Evolutionary conservation across 2,797 vertebrate species (phyloP), one percentile per base, ranked within the genome.

Genomic region (Threskiornis aethiopicus): DNA sequence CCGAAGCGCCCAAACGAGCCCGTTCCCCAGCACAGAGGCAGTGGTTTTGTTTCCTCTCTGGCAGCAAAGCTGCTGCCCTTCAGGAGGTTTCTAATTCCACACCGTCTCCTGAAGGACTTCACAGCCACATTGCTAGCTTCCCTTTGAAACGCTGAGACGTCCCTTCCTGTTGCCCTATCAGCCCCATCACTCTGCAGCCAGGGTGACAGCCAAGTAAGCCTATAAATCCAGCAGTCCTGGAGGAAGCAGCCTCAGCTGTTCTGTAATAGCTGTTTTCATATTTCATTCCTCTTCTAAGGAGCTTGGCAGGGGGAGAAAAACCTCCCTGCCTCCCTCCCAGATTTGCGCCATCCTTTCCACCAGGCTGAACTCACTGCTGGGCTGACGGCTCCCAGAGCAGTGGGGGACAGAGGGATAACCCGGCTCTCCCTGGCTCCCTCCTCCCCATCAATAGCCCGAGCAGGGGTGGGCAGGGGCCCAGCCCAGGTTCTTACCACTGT

Each of bases 401-500:
- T 0, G 1, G 19, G 28, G 24, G 13, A n/a, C 46, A 33, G 35
- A 35, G 51, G 44, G 39, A 81, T 16, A 47, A 15, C 7, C 14
- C 2, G 17, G 33, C 49, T 62, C 44, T 8, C 21, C 89, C 41
- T 4, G 13, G 7, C 42, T 70, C 28, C 47, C 67, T 61, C 39
- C 28, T 28, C 21, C 42, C n/a, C 41, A 11, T 11, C 51, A 9
- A 9, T 0, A 55, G n/a, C 35, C 47, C 35, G 3, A 28, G 64
- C 47, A 21, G 66, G 26, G 39, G 35, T 22, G 24, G 39, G 69
- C 20, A 12, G 51, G 46, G 1, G 11, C 37, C 16, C 66, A 33
- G 67, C 66, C 35, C 52, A 3, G 33, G 13, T 62, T 52, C 98
- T 96, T 93, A 99, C 99, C 99, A 96, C 99, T 99, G 98, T 99